Conservation (phyloP, 2,113 vertebrate species). For the Leucoraja erinaceus region DNA sequence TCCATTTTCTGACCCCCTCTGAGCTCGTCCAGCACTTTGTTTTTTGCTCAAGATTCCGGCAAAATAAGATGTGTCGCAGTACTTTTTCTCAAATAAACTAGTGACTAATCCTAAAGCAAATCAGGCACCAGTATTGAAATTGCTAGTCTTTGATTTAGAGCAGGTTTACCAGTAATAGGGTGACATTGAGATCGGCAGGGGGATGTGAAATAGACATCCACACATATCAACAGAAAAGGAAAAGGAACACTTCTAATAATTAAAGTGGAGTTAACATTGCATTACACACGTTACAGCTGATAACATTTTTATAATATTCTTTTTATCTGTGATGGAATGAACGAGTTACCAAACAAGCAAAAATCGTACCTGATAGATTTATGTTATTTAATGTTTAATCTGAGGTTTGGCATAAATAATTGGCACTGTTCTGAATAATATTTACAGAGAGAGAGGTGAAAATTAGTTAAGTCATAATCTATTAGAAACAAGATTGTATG, state of each 20-base stretch:
- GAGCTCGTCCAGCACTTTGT: too few species aligned
- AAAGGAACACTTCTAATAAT: background rate
- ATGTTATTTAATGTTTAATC: too few species aligned
- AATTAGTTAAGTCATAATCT: background rate
- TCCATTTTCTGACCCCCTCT: too few species aligned
- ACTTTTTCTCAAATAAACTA: background rate
- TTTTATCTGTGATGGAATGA: background rate
- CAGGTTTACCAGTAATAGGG: background rate
- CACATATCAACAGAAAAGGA: background rate
- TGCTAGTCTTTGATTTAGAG: background rate
- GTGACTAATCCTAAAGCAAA: background rate
- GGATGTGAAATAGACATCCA: background rate
- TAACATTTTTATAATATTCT: background rate
- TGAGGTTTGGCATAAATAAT: background rate
- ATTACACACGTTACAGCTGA: background rate
- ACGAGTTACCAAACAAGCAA: background rate
- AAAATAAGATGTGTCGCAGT: background rate
- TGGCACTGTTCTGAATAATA: background rate
- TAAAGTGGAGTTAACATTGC: background rate
- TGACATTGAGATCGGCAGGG: background rate
- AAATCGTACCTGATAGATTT: background rate
- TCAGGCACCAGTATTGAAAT: background rate
- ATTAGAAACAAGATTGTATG: background rate
- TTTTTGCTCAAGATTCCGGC: too few species aligned
- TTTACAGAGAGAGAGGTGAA: background rate